These are phyloP conservation scores for Tetragnatha versicolor DNA, from an alignment of 1,140 invertebrate species.

Conservation along the genomic window DNA sequence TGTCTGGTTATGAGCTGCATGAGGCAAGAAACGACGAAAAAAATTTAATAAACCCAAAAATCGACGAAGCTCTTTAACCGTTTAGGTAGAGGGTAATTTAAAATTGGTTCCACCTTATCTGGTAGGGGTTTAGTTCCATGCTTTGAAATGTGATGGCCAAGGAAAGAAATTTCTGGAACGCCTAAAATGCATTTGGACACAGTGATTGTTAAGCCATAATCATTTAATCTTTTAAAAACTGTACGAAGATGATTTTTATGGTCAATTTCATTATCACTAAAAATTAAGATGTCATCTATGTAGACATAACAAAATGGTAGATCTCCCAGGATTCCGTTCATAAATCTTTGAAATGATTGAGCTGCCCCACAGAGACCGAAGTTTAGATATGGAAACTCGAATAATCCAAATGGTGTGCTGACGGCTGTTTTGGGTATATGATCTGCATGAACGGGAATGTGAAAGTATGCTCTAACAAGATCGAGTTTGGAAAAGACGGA, in stretches of 20 bases:
- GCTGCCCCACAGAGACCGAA: background rate
- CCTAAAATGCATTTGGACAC: background rate
- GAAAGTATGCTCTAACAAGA: background rate
- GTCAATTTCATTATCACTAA: background rate
- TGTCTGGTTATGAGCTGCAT: background rate
- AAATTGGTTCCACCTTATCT: background rate
- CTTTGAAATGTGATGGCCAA: background rate
- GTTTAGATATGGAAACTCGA: background rate
- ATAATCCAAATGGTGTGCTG: background rate
- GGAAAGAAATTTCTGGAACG: background rate
- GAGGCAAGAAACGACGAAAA: background rate
- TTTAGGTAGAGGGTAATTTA: background rate
- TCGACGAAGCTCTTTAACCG: background rate
- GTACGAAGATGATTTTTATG: background rate
- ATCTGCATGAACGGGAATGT: background rate
- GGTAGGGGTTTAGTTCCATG: constrained; percentile 1
- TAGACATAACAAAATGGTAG: background rate
- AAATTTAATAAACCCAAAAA: constrained; percentile 14
- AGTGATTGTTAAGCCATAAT: background rate
- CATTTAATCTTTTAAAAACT: background rate
- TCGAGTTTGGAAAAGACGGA: background rate
- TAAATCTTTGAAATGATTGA: background rate
- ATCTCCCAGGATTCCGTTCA: background rate
- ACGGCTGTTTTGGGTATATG: background rate
- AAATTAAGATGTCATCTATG: constrained; percentile 5